Conservation (phyloP, 2,113 vertebrate genomes). For the Cyprinus carpio region DNA sequence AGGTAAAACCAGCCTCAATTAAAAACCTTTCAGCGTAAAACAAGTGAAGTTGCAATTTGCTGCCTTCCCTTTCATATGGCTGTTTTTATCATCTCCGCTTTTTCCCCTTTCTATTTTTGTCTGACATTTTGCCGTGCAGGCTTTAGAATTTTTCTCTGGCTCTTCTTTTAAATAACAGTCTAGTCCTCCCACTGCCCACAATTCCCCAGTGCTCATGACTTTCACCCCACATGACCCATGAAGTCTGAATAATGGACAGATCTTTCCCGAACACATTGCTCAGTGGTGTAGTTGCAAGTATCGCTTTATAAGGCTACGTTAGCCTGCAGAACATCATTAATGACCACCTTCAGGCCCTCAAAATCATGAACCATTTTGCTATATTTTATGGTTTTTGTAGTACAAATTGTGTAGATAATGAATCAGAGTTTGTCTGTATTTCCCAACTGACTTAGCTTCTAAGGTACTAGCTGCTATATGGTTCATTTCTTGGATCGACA, state of each 20-base stretch:
- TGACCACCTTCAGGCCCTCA: not conserved
- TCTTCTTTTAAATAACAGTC: slow-evolving; percentile 43
- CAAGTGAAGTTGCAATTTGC: slow-evolving; percentile 28
- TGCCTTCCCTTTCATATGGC: slow-evolving; percentile 51
- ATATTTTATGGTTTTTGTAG: slow-evolving; percentile 43
- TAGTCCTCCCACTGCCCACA: slow-evolving; percentile 49
- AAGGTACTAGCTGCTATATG: slow-evolving; percentile 62
- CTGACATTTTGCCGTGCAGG: slow-evolving; percentile 56
- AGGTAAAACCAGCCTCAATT: slow-evolving; percentile 68
- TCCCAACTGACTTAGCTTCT: slow-evolving; percentile 73
- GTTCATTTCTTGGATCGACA: slow-evolving; percentile 50
- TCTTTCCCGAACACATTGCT: not conserved
- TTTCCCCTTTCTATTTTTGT: slow-evolving; percentile 60
- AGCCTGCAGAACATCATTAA: not conserved
- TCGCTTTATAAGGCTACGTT: not conserved
- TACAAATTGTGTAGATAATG: slow-evolving; percentile 55
- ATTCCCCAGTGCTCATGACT: slow-evolving; percentile 40
- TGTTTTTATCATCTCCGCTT: slow-evolving; percentile 65
- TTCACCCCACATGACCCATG: slow-evolving; percentile 25
- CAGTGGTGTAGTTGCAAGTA: slow-evolving; percentile 16
- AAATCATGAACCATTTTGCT: not conserved
- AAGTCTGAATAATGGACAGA: not conserved
- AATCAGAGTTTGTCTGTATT: slow-evolving; percentile 74
- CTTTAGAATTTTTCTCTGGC: slow-evolving; percentile 54
- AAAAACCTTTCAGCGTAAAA: slow-evolving; percentile 26